A percentile compares a stretch with the other conserved stretches of the same genome.
Evolutionary conservation across 2,888 invertebrate genomes (phyloP).

Genomic region (Blastobasis lacticolella): DNA sequence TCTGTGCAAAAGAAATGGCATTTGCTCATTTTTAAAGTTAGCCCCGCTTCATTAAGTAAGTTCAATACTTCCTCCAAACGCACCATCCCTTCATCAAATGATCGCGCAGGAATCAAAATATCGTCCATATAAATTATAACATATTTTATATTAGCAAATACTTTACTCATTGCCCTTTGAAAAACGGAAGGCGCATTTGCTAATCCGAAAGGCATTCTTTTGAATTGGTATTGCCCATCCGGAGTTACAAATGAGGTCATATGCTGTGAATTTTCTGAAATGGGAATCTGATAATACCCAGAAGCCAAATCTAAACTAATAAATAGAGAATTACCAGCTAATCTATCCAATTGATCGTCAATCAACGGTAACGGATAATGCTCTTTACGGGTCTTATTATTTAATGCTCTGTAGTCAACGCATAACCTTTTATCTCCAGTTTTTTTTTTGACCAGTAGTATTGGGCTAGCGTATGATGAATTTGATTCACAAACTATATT

Average conservation of each 20-base stretch:
- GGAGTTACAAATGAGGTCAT: conserved; percentile 23
- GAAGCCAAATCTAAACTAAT: conserved; percentile 27
- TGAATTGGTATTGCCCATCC: conserved; percentile 25
- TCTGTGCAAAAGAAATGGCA: conserved; percentile 17
- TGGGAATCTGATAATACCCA: conserved; percentile 32
- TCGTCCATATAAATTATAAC: conserved; percentile 12
- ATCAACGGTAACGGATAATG: conserved; percentile 14
- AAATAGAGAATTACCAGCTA: conserved; percentile 23
- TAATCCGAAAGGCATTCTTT: conserved; percentile 26
- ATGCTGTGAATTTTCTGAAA: conserved; percentile 16
- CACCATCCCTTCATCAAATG: conserved; percentile 9
- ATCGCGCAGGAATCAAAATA: conserved; percentile 7
- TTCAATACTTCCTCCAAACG: conserved; percentile 1
- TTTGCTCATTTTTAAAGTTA: conserved; percentile 16
- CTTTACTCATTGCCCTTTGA: conserved; percentile 14
- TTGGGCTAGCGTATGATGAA: conserved; percentile 16
- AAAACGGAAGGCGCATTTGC: conserved; percentile 24
- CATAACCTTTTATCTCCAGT: conserved; percentile 16
- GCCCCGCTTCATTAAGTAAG: neutral
- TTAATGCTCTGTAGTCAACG: conserved; percentile 20
- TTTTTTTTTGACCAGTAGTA: conserved; percentile 16
- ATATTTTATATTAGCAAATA: neutral
- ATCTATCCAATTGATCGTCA: conserved; percentile 21
- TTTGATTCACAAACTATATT: conserved; percentile 16
- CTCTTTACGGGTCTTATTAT: conserved; percentile 19